Percentiles rank a stretch among this genome's conserved stretches.
Evolutionary conservation across 1,140 invertebrate species (phyloP).

Genomic region (Araneus ventricosus): DNA sequence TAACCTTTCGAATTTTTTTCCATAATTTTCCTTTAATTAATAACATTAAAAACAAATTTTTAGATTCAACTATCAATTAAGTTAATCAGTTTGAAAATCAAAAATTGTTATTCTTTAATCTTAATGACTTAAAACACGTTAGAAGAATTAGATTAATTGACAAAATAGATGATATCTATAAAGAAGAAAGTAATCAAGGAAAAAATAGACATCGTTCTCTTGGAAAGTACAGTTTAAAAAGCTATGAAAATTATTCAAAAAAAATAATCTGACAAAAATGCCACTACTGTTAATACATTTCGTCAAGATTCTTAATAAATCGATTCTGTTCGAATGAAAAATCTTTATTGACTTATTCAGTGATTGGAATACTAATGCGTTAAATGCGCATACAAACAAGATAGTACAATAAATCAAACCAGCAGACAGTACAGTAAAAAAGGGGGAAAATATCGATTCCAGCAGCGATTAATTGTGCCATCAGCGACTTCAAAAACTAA

Average conservation of each 20-base stretch:
- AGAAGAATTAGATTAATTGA: not conserved
- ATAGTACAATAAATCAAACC: slow-evolving; percentile 2
- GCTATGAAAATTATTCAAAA: not conserved
- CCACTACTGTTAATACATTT: slow-evolving; percentile 22
- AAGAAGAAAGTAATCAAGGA: not conserved
- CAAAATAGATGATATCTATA: not conserved
- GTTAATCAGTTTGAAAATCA: not conserved
- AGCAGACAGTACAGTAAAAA: not conserved
- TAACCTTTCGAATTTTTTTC: too few relatives aligned
- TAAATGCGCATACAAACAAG: slow-evolving; percentile 1
- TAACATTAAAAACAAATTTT: too few relatives aligned
- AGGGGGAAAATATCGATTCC: slow-evolving; percentile 13
- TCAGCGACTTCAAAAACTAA: not conserved
- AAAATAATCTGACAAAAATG: not conserved
- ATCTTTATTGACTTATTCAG: not conserved
- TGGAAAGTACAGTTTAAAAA: not conserved
- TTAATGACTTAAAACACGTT: not conserved
- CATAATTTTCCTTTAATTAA: too few relatives aligned
- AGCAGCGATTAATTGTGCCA: slow-evolving; percentile 11
- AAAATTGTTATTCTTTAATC: not conserved
- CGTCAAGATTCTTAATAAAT: slow-evolving; percentile 3
- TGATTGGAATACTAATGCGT: slow-evolving; percentile 1
- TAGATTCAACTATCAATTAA: not conserved
- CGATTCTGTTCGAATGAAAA: not conserved
- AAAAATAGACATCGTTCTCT: not conserved